Conservation (phyloP, 2,888 invertebrate species). For the Leucania comma region DNA sequence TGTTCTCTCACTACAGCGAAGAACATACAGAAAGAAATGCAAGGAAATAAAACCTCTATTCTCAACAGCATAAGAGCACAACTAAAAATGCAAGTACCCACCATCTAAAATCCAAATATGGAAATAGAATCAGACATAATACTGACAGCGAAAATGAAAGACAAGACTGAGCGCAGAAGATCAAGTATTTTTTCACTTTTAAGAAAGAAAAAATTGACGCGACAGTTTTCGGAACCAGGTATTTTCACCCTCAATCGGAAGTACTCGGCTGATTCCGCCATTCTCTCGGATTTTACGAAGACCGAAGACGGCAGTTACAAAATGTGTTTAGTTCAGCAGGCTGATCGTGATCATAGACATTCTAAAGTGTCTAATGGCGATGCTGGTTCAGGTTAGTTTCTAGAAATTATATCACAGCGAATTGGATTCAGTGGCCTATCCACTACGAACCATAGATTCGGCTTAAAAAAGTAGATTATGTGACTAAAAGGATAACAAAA, state of each 20-base stretch:
- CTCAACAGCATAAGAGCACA: rapidly evolving
- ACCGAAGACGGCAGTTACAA: conserved; percentile 67
- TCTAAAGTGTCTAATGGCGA: conserved; percentile 69
- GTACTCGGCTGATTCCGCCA: conserved; percentile 83
- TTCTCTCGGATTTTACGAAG: conserved; percentile 77
- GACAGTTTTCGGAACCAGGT: conserved; percentile 82
- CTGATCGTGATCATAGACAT: conserved; percentile 62
- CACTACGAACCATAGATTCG: too few species aligned
- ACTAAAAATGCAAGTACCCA: neutral
- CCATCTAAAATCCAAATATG: conserved; percentile 61
- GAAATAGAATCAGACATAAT: conserved; percentile 74
- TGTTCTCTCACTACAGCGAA: neutral
- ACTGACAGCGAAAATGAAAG: conserved; percentile 72
- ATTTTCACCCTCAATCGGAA: conserved; percentile 73
- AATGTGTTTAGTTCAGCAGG: conserved; percentile 66
- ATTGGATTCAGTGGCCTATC: too few species aligned
- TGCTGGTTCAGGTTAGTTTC: conserved; percentile 70
- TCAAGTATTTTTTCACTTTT: conserved; percentile 84
- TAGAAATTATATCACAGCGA: too few species aligned
- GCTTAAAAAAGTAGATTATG: too few species aligned
- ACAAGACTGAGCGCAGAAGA: conserved; percentile 77
- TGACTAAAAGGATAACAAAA: too few species aligned
- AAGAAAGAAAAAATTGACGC: conserved; percentile 79
- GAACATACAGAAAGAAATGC: neutral
- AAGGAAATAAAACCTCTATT: conserved; percentile 5